phyloP scores from a whole-genome alignment of 2,888 invertebrate species.

The Dryocosmus kuriphilus region DNA sequence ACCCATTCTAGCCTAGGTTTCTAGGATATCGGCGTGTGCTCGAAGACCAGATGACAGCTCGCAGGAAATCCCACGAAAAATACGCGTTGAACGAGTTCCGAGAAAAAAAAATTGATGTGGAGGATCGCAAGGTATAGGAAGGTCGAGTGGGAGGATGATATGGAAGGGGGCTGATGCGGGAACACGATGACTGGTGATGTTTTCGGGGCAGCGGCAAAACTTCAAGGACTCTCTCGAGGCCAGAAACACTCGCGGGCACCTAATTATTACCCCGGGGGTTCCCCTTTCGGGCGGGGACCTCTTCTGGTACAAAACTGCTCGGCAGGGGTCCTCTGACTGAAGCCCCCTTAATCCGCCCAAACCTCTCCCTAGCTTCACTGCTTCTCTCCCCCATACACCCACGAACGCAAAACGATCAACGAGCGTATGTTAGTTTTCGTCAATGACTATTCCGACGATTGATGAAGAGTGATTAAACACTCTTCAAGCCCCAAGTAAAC shows the following conservation, averaged over 20 bases:
- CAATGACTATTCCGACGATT: conserved; percentile 36
- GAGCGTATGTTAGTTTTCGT: conserved; percentile 24
- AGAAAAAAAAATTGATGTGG: conserved; percentile 38
- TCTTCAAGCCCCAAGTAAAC: background rate
- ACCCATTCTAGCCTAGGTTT: background rate
- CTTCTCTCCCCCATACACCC: conserved; percentile 42
- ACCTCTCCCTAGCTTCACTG: conserved; percentile 49
- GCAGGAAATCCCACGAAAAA: conserved; percentile 42
- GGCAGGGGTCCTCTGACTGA: conserved; percentile 71
- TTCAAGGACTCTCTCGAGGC: conserved; percentile 75
- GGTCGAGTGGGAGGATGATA: conserved; percentile 31
- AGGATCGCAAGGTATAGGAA: conserved; percentile 38
- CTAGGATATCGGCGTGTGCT: conserved; percentile 20
- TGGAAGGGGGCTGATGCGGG: conserved; percentile 41
- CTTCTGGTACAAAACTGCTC: conserved; percentile 76
- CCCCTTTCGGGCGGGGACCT: conserved; percentile 73
- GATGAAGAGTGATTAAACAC: conserved; percentile 32
- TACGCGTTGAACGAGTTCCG: conserved; percentile 47
- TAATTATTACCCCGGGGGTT: conserved; percentile 77
- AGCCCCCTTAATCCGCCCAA: conserved; percentile 63
- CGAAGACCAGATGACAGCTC: conserved; percentile 57
- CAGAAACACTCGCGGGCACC: conserved; percentile 77
- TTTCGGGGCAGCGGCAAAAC: conserved; percentile 71
- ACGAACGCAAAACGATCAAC: conserved; percentile 31
- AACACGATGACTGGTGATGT: conserved; percentile 60